Evolutionary conservation across 1,140 invertebrate species (phyloP), one percentile per base, ranked within the genome.

Genomic region (Oncopeltus fasciatus): DNA sequence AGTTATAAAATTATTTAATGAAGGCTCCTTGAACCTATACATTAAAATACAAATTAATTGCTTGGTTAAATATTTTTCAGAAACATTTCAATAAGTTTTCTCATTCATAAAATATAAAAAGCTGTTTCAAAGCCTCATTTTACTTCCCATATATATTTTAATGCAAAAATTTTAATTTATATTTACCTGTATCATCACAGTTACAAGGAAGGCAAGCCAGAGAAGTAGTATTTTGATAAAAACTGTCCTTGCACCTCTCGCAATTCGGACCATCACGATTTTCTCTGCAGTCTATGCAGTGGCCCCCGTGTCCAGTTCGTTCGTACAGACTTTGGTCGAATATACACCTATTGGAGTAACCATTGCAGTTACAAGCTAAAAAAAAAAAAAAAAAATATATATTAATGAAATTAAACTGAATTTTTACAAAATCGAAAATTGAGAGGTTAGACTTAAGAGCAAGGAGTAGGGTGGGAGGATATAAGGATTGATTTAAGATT

Each of bases 281-380:
- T 60, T 90, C 91, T 0, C 80, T 79, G 72, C 97, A 99, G 70
- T 98, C 90, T 44, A 92, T 75, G 72, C 97, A 99, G 69, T 96
- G 91, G 14, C 97, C 96, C 43, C 97, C 97, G 70, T 95, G 92
- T 1, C 96, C 95, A 1, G 93, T 96, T 62, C 77, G 69, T 61
- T 89, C 84, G 71, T 90, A 99, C 16, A 99, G 77, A 59, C 91
- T 85, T 66, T 85, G 82, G 76, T 99, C 94, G 76, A 98, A 99
- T 74, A 85, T 92, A 73, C 97, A 99, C 56, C 87, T 83, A 62
- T 91, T 86, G 1, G 95, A 94, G 70, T 91, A 90, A 1, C 87
- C 87, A 75, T 97, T 98, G 75, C 97, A 99, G 73, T 96, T 93
- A 74, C 97, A 99, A 31, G 90, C 96, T 99, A 75, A 53, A 81